A percentile compares a stretch with the other conserved stretches of the same genome.
phyloP scores from a whole-genome alignment of 2,113 vertebrate genomes.

The Oryctolagus cuniculus region DNA sequence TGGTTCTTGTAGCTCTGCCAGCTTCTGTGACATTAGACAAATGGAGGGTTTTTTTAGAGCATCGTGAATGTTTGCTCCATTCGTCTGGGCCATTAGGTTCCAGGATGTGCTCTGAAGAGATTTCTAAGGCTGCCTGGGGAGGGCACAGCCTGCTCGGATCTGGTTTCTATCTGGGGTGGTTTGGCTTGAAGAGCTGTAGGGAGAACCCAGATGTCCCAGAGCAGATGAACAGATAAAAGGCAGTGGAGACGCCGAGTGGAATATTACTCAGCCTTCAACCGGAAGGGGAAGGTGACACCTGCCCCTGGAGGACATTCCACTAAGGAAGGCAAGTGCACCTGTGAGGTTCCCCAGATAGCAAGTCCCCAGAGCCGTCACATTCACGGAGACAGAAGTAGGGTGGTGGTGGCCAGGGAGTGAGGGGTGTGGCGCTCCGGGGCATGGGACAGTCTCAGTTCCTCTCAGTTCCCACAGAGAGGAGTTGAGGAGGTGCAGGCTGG shows the following conservation, averaged over 20 bases:
- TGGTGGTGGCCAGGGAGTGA: neutral
- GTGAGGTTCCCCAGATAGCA: accelerated
- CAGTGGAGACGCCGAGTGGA: accelerated
- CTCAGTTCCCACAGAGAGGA: too few relatives aligned
- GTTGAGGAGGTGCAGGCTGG: neutral
- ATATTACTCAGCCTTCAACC: neutral
- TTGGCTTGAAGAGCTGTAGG: neutral
- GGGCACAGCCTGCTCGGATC: neutral
- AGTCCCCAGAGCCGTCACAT: neutral
- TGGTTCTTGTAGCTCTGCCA: neutral
- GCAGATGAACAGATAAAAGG: accelerated
- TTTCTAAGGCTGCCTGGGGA: neutral
- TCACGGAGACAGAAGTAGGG: neutral
- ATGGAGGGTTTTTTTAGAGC: neutral
- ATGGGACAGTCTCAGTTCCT: neutral
- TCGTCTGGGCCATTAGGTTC: neutral
- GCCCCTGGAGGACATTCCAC: neutral
- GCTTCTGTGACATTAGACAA: neutral
- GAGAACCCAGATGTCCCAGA: neutral
- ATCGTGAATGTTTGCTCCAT: accelerated
- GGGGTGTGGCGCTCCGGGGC: too few relatives aligned
- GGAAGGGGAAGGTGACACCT: neutral
- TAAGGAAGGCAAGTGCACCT: neutral
- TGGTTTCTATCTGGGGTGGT: neutral
- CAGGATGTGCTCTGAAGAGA: neutral